Percentiles rank a stretch among this genome's conserved stretches.
These are phyloP conservation scores for Cassiopea xamachana DNA, from an alignment of 30 jellyfish, hydroid and myxozoan genomes.

Conservation along the genomic window DNA sequence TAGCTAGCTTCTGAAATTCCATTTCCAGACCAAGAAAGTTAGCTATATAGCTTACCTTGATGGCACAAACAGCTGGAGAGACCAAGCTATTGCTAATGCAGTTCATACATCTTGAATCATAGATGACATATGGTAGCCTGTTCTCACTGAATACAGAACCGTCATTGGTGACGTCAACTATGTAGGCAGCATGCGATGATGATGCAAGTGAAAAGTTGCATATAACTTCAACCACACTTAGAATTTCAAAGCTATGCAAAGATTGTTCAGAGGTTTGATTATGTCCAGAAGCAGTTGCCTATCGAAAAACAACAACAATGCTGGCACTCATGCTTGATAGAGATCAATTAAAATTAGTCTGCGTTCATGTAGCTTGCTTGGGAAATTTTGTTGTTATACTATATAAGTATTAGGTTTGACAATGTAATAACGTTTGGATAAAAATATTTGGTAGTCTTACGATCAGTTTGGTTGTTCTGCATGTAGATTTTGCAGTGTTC, in stretches of 20 bases:
- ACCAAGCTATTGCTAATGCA: constrained; percentile 40
- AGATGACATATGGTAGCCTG: constrained; percentile 42
- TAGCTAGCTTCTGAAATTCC: not conserved
- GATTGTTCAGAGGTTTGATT: not conserved
- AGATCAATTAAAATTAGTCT: not conserved
- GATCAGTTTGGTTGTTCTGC: constrained; percentile 59
- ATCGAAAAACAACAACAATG: not conserved
- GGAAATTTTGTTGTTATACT: not conserved
- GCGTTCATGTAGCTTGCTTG: not conserved
- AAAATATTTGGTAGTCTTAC: constrained; percentile 16
- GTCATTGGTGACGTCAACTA: constrained; percentile 70
- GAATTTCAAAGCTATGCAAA: constrained; percentile 25
- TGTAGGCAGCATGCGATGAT: constrained; percentile 66
- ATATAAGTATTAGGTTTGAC: not conserved
- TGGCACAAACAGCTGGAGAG: not conserved
- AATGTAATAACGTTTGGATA: not conserved
- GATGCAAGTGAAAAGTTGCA: constrained; percentile 40
- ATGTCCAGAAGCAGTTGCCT: not conserved
- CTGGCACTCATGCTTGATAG: not conserved
- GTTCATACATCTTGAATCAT: constrained; percentile 81
- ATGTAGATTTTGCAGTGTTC: constrained; percentile 48
- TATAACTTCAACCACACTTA: constrained; percentile 71
- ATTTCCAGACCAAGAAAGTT: not conserved
- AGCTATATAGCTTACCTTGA: not conserved
- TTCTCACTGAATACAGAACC: constrained; percentile 34